A percentile compares a stretch with the other conserved stretches of the same genome.
Evolutionary conservation across 2,888 invertebrate genomes (phyloP).

Genomic region (Leptopilina syphax): DNA sequence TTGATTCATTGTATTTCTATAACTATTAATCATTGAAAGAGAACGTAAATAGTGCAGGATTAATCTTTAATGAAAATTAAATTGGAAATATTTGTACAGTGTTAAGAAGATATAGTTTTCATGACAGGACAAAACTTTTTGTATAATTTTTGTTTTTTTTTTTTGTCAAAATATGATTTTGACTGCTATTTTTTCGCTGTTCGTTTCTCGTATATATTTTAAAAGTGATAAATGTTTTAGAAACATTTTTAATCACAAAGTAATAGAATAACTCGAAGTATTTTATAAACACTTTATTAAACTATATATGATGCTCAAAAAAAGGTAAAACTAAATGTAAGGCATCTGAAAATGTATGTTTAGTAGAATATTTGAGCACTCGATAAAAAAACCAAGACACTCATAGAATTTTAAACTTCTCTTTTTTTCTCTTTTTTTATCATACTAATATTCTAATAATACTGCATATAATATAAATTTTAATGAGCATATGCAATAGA

Average conservation of each 20-base stretch:
- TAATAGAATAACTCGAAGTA: neutral
- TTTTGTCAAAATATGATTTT: neutral
- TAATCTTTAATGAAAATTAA: too few relatives aligned
- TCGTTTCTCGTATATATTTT: neutral
- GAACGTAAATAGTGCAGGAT: too few relatives aligned
- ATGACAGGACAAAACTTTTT: too few relatives aligned
- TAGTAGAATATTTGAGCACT: conserved; percentile 52
- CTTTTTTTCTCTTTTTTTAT: neutral
- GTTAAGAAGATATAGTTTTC: too few relatives aligned
- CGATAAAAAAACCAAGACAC: neutral
- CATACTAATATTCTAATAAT: neutral
- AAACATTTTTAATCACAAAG: neutral
- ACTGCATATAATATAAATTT: neutral
- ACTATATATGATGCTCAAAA: conserved; percentile 62
- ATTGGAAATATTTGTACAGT: neutral
- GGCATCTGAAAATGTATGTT: conserved; percentile 38
- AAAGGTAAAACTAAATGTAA: conserved; percentile 51
- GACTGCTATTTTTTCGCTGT: neutral
- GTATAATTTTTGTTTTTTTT: too few relatives aligned
- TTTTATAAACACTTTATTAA: conserved; percentile 56
- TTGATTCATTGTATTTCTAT: too few relatives aligned
- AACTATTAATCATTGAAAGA: too few relatives aligned
- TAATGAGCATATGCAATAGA: neutral
- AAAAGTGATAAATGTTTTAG: neutral
- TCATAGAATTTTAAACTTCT: conserved; percentile 22